Percentiles rank a stretch among this genome's conserved stretches.
Conservation (phyloP, 64 coral and sea anemone species). For the Montipora foliosa region DNA sequence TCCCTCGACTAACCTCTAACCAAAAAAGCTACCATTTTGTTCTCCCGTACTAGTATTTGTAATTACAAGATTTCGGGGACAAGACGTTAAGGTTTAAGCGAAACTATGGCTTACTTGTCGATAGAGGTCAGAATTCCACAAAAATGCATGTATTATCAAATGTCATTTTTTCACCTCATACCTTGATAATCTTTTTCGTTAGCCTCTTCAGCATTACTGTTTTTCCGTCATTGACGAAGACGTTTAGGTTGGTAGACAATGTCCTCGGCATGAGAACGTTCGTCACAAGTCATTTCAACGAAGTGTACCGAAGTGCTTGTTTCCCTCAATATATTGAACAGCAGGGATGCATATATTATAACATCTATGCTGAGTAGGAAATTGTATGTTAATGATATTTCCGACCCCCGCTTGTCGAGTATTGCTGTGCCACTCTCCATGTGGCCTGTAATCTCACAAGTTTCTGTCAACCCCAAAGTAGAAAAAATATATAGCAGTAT, state of each 20-base stretch:
- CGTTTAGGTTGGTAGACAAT: neutral
- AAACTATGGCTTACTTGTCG: too few relatives aligned
- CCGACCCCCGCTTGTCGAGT: neutral
- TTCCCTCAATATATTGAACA: neutral
- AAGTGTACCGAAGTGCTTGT: neutral
- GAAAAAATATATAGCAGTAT: neutral
- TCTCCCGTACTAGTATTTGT: too few relatives aligned
- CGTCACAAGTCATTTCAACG: neutral
- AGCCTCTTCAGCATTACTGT: constrained; percentile 11
- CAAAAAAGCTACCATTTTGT: neutral
- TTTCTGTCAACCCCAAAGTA: neutral
- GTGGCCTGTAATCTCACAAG: constrained; percentile 30
- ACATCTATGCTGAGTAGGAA: neutral
- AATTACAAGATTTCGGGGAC: too few relatives aligned
- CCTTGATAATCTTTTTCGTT: neutral
- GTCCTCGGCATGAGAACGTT: neutral
- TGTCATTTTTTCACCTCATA: neutral
- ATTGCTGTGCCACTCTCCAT: neutral
- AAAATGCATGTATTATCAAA: neutral
- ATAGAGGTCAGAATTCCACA: neutral
- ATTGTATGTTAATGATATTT: constrained; percentile 10
- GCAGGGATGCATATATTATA: neutral
- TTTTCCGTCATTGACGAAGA: neutral
- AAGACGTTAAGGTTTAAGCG: too few relatives aligned
- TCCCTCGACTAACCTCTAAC: neutral